phyloP scores from a whole-genome alignment of 2,888 invertebrate genomes.

The Hydriomena furcata region DNA sequence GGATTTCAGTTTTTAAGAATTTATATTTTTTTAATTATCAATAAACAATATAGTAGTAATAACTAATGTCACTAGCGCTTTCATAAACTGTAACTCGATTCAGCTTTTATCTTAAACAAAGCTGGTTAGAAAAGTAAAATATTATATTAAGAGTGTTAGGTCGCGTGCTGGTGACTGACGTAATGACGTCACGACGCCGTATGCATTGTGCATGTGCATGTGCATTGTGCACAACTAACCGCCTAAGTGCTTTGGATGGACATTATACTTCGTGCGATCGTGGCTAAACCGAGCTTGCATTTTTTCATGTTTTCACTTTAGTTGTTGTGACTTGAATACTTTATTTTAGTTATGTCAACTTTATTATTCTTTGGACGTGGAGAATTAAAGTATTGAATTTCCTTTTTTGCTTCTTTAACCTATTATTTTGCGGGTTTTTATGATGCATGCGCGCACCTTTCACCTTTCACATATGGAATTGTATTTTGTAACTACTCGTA shows the following conservation, averaged over 20 bases:
- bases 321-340: not conserved
- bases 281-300: slow-evolving; percentile 1
- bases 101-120: not conserved
- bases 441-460: too few species aligned
- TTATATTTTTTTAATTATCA: too few species aligned
- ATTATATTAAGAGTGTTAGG: slow-evolving; percentile 2
- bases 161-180: slow-evolving; percentile 2
- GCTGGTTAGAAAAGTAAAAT: not conserved
- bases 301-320: slow-evolving; percentile 2
- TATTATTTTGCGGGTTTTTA: not conserved
- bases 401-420: not conserved
- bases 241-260: not conserved
- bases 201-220: too few species aligned
- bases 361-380: not conserved
- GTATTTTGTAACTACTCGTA: too few species aligned
- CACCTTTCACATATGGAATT: too few species aligned
- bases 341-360: slow-evolving; percentile 1
- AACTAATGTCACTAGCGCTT: too few species aligned
- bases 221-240: too few species aligned
- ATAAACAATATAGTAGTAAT: too few species aligned
- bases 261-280: slow-evolving; percentile 3
- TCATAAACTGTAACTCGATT: too few species aligned
- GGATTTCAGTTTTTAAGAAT: too few species aligned
- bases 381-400: not conserved
- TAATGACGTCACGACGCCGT: slow-evolving; percentile 4